A percentile compares a stretch with the other conserved stretches of the same genome.
Evolutionary conservation across 2,888 invertebrate species (phyloP).

Genomic region (Tortrix viridana): DNA sequence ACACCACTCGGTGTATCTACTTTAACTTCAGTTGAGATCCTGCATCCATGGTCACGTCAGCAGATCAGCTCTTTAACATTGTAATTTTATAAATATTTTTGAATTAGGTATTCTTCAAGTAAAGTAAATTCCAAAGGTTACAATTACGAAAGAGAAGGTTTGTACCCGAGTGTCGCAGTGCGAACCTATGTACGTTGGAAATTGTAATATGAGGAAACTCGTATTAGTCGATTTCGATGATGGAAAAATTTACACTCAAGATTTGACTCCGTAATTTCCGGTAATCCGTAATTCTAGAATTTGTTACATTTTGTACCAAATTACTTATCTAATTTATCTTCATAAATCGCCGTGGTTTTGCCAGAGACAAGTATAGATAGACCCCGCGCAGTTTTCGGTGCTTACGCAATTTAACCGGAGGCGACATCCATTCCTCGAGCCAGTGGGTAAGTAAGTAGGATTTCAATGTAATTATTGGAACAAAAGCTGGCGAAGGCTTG

Average conservation of each 20-base stretch:
- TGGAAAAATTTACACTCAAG: neutral
- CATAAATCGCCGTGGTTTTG: constrained; percentile 36
- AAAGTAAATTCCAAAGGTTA: too few relatives aligned
- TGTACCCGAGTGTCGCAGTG: too few relatives aligned
- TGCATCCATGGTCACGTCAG: too few relatives aligned
- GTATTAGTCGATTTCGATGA: too few relatives aligned
- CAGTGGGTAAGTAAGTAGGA: constrained; percentile 27
- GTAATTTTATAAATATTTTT: too few relatives aligned
- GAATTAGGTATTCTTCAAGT: too few relatives aligned
- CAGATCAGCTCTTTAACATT: too few relatives aligned
- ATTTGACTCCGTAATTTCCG: constrained; percentile 8
- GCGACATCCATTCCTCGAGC: constrained; percentile 27
- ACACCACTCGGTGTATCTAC: too few relatives aligned
- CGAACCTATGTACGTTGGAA: too few relatives aligned
- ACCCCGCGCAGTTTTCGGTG: constrained; percentile 28
- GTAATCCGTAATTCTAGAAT: constrained; percentile 15
- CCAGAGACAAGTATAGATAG: constrained; percentile 26
- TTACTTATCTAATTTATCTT: constrained; percentile 30
- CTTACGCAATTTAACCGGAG: constrained; percentile 31
- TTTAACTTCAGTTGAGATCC: too few relatives aligned
- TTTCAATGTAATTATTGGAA: constrained; percentile 25
- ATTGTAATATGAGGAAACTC: too few relatives aligned
- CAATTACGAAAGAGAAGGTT: too few relatives aligned
- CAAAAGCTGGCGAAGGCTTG: constrained; percentile 5
- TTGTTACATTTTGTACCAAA: constrained; percentile 27